Percentiles rank a stretch among this genome's conserved stretches.
phyloP scores from a whole-genome alignment of 35 echinoderm and acorn worm genomes.

The Acanthaster planci region DNA sequence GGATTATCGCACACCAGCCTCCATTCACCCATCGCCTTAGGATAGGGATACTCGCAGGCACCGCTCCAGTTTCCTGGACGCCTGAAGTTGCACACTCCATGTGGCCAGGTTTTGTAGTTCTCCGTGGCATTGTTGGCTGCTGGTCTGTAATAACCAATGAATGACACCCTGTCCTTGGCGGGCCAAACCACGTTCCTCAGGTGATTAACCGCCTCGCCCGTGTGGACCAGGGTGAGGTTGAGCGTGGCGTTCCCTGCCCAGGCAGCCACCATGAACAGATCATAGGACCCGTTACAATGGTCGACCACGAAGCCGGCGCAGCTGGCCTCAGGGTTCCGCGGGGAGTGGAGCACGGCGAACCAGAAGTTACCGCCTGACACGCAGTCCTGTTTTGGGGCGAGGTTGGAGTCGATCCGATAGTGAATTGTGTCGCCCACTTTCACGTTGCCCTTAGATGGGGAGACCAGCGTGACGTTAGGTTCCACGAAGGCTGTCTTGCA shows the following conservation, averaged over 20 bases:
- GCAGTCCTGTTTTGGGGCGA: neutral
- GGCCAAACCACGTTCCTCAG: conserved; percentile 5
- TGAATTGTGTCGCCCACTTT: neutral
- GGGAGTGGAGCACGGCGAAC: neutral
- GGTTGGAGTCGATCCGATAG: conserved; percentile 4
- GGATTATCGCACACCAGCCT: neutral
- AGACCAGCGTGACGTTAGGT: conserved; percentile 2
- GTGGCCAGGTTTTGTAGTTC: neutral
- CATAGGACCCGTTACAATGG: neutral
- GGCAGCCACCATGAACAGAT: neutral
- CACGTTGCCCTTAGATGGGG: neutral
- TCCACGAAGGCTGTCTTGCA: conserved; percentile 2
- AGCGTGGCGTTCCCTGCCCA: neutral
- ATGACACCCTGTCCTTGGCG: neutral
- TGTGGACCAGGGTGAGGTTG: neutral
- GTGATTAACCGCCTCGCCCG: conserved; percentile 3
- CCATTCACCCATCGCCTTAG: neutral
- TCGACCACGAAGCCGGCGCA: neutral
- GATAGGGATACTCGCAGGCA: neutral
- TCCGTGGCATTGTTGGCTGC: neutral
- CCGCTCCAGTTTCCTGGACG: neutral
- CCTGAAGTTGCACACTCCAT: neutral
- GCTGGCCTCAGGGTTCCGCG: neutral
- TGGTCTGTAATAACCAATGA: neutral
- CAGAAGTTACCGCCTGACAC: conserved; percentile 7